Conservation (phyloP, 2,888 invertebrate species). For the Eupeodes luniger region DNA sequence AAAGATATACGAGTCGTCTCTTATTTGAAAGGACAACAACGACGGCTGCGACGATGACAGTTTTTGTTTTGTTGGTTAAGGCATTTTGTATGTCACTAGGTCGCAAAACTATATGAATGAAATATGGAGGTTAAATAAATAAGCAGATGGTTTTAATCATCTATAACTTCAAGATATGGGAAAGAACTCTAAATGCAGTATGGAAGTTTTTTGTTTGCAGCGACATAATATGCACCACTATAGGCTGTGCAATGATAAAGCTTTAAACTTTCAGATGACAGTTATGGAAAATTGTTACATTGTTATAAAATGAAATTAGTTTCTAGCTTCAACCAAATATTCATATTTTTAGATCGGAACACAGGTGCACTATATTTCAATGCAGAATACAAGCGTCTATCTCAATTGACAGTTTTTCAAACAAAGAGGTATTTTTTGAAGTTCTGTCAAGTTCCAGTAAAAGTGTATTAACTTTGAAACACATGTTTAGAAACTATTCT, state of each 20-base stretch:
- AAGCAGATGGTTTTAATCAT: background rate
- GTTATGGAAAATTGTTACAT: too few species aligned
- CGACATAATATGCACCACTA: background rate
- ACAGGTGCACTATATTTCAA: too few species aligned
- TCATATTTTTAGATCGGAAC: too few species aligned
- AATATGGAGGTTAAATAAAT: conserved; percentile 32
- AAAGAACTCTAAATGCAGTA: background rate
- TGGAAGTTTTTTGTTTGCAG: background rate
- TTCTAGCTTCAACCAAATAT: too few species aligned
- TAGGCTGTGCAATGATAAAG: background rate
- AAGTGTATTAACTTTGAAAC: too few species aligned
- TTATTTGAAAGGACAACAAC: conserved; percentile 49
- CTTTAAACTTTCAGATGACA: too few species aligned
- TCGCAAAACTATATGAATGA: background rate
- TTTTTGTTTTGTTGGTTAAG: background rate
- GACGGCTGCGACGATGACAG: background rate
- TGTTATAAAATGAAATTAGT: too few species aligned
- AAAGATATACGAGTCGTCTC: background rate
- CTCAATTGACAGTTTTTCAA: too few species aligned
- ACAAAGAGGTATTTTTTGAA: too few species aligned
- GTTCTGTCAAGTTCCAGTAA: too few species aligned
- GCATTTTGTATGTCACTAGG: conserved; percentile 36
- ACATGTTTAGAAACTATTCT: too few species aligned
- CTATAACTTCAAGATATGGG: background rate
- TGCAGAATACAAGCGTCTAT: too few species aligned